Base-by-base conservation (phyloP, 2,888 invertebrate genomes). In the Drosophila monieri region DNA sequence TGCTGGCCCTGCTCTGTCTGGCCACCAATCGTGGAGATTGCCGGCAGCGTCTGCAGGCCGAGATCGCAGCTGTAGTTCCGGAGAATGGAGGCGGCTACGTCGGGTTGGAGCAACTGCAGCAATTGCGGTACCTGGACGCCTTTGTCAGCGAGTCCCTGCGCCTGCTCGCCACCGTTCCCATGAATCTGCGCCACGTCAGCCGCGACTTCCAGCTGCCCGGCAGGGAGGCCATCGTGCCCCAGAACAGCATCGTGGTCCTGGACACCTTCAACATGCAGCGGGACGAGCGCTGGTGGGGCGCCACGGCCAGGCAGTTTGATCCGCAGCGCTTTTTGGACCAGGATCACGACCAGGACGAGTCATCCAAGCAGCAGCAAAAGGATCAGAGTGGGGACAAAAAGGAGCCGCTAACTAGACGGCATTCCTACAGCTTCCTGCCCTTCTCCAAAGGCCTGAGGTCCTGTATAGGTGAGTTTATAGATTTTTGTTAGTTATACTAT, bases 221-320 rank as follows among this genome's bases (percentile, higher is more conserved):
- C 3, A 47, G 62, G 18, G 58, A 58, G 23, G 74, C 73, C 9
- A 76, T 80, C 43, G 81, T 91, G 64, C 90, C 90, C 12, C 86
- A 86, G 54, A 89, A 89, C n/a, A 89, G 90, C 18, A 87, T 90
- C 18, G 77, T 90, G 39, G 80, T 88, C 10, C 64, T 91, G 51
- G 90, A 91, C 73, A 89, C 85, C 18, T 91, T 90, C 70, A 90
- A 89, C 65, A 89, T 91, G 90, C 91, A 91, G 64, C 90, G 91
- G 10, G 89, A 89, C 46, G 66, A 74, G 6, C 61, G 65, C 25
- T 79, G 86, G 76, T 91, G 91, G 91, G 91, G 91, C 15, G 59
- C 78, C 5, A 77, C 79, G 61, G 83, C 91, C n/a, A 73, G 80
- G 12, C 70, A 89, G 65, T 91, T 91, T 54, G 75, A 90, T 62